These are phyloP conservation scores for Nerophis lumbriciformis DNA, from an alignment of 2,113 vertebrate species.

Conservation along the genomic window DNA sequence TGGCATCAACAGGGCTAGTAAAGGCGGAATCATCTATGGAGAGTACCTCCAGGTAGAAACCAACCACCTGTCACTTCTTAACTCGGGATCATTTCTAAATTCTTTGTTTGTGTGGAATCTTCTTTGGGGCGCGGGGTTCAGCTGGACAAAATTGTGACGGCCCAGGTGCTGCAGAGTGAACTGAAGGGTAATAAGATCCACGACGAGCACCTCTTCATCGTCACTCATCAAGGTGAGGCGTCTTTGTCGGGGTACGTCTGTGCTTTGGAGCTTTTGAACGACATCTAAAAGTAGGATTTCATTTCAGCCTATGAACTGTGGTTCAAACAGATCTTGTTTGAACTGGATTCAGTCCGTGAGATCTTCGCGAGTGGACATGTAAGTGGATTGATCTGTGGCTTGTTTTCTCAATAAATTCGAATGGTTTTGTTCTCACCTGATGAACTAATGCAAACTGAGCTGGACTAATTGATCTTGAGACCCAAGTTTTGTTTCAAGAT, in stretches of 20 bases:
- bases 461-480: background rate
- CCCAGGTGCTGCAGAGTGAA: constrained; percentile 91
- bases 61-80: background rate
- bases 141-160: constrained; percentile 86
- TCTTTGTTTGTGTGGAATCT: background rate
- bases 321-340: constrained; percentile 98
- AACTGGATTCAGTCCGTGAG: constrained; percentile 88
- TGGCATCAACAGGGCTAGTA: constrained; percentile 84
- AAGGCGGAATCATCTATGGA: constrained; percentile 84
- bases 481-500: no score
- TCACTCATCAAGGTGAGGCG: constrained; percentile 90
- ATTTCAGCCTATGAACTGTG: constrained; percentile 89
- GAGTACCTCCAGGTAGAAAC: constrained; percentile 84
- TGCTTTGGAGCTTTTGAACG: no score
- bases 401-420: background rate
- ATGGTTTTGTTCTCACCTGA: background rate
- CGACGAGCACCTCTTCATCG: constrained; percentile 94
- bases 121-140: constrained; percentile 41
- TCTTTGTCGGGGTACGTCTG: no score
- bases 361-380: constrained; percentile 91
- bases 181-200: constrained; percentile 90
- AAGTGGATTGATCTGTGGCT: constrained; percentile 60
- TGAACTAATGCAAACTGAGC: no score
- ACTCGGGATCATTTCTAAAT: background rate
- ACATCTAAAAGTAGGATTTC: constrained; percentile 16